Percentiles rank a stretch among this genome's conserved stretches.
phyloP scores from a whole-genome alignment of 1,140 invertebrate genomes.

The Ceratosolen solmsi region DNA sequence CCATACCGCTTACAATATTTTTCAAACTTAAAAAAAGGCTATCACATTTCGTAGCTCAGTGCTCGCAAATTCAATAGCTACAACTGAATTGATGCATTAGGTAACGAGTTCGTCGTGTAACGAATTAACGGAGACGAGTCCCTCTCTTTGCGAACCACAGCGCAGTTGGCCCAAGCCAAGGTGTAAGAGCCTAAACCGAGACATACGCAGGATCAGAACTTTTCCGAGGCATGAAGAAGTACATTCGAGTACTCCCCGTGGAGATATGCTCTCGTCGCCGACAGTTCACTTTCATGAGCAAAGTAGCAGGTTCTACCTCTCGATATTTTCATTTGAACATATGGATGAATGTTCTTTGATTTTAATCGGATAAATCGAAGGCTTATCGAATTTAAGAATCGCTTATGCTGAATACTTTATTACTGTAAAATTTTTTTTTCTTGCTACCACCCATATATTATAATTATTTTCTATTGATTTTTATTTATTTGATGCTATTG shows the following conservation, averaged over 20 bases:
- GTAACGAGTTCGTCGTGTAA: slow-evolving; percentile 44
- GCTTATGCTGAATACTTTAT: too few species aligned
- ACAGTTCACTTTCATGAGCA: not conserved
- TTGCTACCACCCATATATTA: too few species aligned
- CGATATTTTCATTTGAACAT: not conserved
- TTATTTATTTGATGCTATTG: too few species aligned
- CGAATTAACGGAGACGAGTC: slow-evolving; percentile 45
- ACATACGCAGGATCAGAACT: not conserved
- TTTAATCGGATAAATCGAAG: too few species aligned
- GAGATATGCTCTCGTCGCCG: not conserved
- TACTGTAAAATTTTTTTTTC: too few species aligned
- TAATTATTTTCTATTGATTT: too few species aligned
- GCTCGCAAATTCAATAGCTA: not conserved
- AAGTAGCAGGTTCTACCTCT: slow-evolving; percentile 1
- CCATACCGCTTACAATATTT: too few species aligned
- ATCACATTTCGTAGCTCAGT: not conserved
- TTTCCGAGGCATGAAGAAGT: not conserved
- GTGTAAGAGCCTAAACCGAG: slow-evolving; percentile 9
- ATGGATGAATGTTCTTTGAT: too few species aligned
- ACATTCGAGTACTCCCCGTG: not conserved
- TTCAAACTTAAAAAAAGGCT: too few species aligned
- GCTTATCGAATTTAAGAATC: too few species aligned
- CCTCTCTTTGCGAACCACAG: not conserved
- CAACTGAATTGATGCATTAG: not conserved
- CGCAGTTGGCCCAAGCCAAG: not conserved